Percentiles rank a stretch among this genome's conserved stretches.
These are phyloP conservation scores for Triplophysa tibetana DNA, from an alignment of 2,113 vertebrate genomes.

Conservation along the genomic window DNA sequence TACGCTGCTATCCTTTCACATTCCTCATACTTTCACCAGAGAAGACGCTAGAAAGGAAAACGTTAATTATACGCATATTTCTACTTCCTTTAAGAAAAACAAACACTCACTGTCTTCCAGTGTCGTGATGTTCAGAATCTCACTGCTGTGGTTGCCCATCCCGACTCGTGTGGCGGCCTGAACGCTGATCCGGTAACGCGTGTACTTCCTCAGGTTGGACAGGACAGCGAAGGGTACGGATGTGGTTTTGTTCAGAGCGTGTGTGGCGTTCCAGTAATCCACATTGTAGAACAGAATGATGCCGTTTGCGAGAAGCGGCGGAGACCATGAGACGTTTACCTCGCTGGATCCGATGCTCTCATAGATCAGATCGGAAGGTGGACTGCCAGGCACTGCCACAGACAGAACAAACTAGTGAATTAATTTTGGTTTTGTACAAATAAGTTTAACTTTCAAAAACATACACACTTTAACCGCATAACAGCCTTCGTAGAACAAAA, in stretches of 20 bases:
- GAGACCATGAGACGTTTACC: slow-evolving; percentile 75
- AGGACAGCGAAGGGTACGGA: slow-evolving; percentile 58
- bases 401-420: background rate
- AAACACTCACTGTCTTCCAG: slow-evolving; percentile 76
- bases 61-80: background rate
- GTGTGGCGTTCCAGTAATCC: slow-evolving; percentile 76
- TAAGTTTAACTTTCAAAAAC: too few species aligned
- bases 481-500: too few species aligned
- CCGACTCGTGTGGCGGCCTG: slow-evolving; percentile 72
- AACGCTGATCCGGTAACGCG: slow-evolving; percentile 69
- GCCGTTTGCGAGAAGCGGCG: slow-evolving; percentile 74
- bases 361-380: slow-evolving; percentile 69
- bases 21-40: too few species aligned
- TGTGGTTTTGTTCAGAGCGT: slow-evolving; percentile 72
- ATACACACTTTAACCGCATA: too few species aligned
- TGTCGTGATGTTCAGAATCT: slow-evolving; percentile 79
- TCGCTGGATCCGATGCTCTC: slow-evolving; percentile 75
- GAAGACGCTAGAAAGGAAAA: too few species aligned
- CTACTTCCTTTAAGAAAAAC: background rate
- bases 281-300: slow-evolving; percentile 74
- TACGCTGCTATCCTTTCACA: too few species aligned
- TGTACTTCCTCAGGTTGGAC: slow-evolving; percentile 73
- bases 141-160: slow-evolving; percentile 75
- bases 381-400: slow-evolving; percentile 76
- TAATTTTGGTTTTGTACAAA: too few species aligned